Percentiles rank a stretch among this genome's conserved stretches.
phyloP scores from a whole-genome alignment of 1,140 invertebrate genomes.

The Brachionus plicatilis region DNA sequence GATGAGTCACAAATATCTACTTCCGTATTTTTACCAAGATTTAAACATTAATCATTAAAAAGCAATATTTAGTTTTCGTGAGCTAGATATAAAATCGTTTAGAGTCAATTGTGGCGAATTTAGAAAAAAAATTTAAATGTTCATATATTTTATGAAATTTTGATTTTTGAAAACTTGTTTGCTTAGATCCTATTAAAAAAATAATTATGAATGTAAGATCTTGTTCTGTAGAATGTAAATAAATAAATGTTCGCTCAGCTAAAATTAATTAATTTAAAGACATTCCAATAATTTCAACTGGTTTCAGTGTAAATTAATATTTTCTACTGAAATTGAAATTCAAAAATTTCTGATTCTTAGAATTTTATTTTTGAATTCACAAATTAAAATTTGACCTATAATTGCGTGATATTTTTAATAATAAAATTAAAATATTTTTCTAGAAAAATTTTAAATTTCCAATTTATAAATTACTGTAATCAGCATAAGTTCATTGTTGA shows the following conservation, averaged over 20 bases:
- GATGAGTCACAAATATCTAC: not conserved
- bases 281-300: not conserved
- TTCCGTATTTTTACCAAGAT: not conserved
- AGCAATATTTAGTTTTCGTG: not conserved
- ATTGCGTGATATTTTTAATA: not conserved
- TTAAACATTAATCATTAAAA: not conserved
- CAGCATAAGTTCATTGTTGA: not conserved
- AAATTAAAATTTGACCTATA: not conserved
- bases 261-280: not conserved
- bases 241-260: not conserved
- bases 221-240: not conserved
- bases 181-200: not conserved
- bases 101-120: not conserved
- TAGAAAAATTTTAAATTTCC: not conserved
- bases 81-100: not conserved
- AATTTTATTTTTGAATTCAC: not conserved
- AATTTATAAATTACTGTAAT: not conserved
- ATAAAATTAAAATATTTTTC: not conserved
- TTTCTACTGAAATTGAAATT: not conserved
- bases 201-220: not conserved
- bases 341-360: not conserved
- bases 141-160: not conserved
- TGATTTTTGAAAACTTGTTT: not conserved
- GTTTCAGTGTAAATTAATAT: not conserved
- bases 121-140: not conserved